These are phyloP conservation scores for Clavelina lepadiformis DNA, from an alignment of 23 tunicate genomes.

Conservation along the genomic window DNA sequence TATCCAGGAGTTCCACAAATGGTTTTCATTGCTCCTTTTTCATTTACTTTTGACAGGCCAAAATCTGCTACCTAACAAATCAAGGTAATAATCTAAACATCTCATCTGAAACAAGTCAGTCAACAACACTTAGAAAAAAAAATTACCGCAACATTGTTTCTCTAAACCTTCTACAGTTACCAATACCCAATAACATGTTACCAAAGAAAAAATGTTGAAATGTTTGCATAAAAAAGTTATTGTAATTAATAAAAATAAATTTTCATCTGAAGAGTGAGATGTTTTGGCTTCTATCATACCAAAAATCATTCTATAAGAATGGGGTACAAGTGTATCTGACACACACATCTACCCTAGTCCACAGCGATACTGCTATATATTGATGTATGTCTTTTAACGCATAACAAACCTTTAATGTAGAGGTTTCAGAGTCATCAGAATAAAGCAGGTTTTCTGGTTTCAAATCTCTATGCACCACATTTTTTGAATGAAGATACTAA, in stretches of 20 bases:
- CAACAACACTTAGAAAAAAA: neutral
- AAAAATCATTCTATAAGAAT: too few relatives aligned
- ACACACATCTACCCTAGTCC: too few relatives aligned
- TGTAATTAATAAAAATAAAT: too few relatives aligned
- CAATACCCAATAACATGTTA: too few relatives aligned
- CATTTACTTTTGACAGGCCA: constrained; percentile 70
- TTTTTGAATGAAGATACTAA: constrained; percentile 83
- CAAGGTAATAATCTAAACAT: neutral
- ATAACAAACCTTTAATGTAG: constrained; percentile 45
- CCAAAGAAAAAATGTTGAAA: too few relatives aligned
- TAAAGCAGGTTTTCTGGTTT: constrained; percentile 92
- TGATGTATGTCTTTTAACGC: too few relatives aligned
- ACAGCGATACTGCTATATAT: too few relatives aligned
- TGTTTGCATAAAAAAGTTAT: too few relatives aligned
- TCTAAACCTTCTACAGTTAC: too few relatives aligned
- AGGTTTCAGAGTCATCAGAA: constrained; percentile 57
- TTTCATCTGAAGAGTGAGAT: too few relatives aligned
- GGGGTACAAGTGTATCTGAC: too few relatives aligned
- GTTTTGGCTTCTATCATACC: too few relatives aligned
- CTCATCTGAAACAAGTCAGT: neutral
- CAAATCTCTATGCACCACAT: constrained; percentile 81
- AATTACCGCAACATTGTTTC: neutral
- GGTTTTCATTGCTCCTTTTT: constrained; percentile 52
- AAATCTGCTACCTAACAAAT: constrained; percentile 81
- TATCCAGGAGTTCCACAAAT: constrained; percentile 92